Percentiles rank a stretch among this genome's conserved stretches.
Conservation (phyloP, 2,888 invertebrate species). For the Anarsia innoxiella region DNA sequence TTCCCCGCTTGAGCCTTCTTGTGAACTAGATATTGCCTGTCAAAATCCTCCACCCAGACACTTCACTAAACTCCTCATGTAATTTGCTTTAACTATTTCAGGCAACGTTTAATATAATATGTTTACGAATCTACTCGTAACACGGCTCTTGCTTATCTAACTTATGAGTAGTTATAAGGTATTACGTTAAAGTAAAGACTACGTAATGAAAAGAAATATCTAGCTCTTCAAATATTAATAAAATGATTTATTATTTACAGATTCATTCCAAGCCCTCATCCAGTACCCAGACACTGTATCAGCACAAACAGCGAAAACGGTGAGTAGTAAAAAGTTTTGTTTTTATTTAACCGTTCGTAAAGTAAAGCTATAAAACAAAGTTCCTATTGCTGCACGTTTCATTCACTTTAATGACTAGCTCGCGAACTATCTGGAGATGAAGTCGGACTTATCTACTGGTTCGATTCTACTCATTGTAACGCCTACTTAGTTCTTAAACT, state of each 20-base stretch:
- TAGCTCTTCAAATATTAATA: too few relatives aligned
- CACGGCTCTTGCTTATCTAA: too few relatives aligned
- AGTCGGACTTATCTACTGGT: slow-evolving; percentile 42
- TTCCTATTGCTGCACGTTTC: slow-evolving; percentile 63
- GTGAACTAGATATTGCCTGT: slow-evolving; percentile 49
- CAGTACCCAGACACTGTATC: slow-evolving; percentile 98
- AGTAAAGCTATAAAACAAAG: slow-evolving; percentile 66
- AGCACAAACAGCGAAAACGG: slow-evolving; percentile 97
- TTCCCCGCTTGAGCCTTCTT: slow-evolving; percentile 46
- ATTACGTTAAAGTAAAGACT: too few relatives aligned
- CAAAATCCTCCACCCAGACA: too few relatives aligned
- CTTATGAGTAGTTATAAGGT: too few relatives aligned
- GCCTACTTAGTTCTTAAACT: too few relatives aligned
- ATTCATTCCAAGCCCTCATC: slow-evolving; percentile 98
- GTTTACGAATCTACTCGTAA: too few relatives aligned
- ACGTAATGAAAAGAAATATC: too few relatives aligned
- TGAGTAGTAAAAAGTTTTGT: slow-evolving; percentile 72
- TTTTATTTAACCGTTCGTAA: slow-evolving; percentile 65
- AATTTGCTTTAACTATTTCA: too few relatives aligned
- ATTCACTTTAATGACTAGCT: slow-evolving; percentile 64
- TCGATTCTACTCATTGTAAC: slow-evolving; percentile 22
- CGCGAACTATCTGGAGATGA: slow-evolving; percentile 58
- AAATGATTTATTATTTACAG: slow-evolving; percentile 78
- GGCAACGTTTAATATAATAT: too few relatives aligned
- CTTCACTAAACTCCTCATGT: too few relatives aligned